Percentiles rank a stretch among this genome's conserved stretches.
Evolutionary conservation across 2,888 invertebrate genomes (phyloP).

Genomic region (Rhynchonema sp.): DNA sequence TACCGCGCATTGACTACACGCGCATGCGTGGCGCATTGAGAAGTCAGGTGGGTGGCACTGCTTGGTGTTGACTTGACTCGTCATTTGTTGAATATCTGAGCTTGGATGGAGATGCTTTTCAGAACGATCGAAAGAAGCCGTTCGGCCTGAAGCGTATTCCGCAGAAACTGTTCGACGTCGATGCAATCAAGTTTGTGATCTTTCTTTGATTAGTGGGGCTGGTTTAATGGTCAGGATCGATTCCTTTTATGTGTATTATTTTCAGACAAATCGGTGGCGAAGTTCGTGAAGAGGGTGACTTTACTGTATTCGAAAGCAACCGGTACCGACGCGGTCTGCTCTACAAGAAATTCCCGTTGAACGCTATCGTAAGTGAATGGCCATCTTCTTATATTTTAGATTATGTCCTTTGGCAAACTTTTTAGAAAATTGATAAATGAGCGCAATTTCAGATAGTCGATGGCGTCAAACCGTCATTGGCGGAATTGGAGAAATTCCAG

Average conservation of each 20-base stretch:
- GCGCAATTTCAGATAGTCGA: conserved; percentile 37
- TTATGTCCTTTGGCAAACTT: neutral
- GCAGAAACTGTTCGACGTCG: conserved; percentile 83
- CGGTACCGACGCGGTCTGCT: conserved; percentile 78
- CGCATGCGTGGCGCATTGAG: conserved; percentile 65
- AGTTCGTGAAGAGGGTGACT: conserved; percentile 88
- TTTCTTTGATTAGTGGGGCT: too few species aligned
- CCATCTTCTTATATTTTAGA: neutral
- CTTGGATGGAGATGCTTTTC: too few species aligned
- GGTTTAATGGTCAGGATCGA: too few species aligned
- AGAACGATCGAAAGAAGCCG: conserved; percentile 47
- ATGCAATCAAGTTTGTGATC: conserved; percentile 48
- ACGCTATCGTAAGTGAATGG: conserved; percentile 81
- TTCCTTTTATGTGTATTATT: too few species aligned
- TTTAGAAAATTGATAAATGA: neutral
- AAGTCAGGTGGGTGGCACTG: neutral
- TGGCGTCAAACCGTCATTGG: conserved; percentile 73
- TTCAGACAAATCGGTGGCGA: conserved; percentile 68
- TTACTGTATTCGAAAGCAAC: conserved; percentile 83
- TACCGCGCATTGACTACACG: conserved; percentile 94
- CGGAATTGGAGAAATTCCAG: conserved; percentile 70
- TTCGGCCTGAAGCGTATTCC: conserved; percentile 69
- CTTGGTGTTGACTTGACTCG: too few species aligned
- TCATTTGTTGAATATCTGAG: too few species aligned
- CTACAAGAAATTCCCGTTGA: conserved; percentile 86